These are phyloP conservation scores for Cheilosia vulpina DNA, from an alignment of 2,888 invertebrate species.

Conservation along the genomic window DNA sequence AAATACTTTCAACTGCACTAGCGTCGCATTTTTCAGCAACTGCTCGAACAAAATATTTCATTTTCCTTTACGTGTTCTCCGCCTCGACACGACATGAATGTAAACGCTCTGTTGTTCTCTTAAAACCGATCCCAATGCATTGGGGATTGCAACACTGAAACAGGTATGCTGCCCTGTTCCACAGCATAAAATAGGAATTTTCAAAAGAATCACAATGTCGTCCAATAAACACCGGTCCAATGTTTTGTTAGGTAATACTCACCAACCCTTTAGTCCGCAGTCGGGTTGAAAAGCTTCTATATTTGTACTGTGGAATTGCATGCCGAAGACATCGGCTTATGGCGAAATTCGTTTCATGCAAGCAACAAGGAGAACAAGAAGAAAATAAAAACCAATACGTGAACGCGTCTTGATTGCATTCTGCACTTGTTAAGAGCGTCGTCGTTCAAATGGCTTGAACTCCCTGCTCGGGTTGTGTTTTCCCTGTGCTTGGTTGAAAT, in stretches of 20 bases:
- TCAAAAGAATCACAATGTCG: constrained; percentile 23
- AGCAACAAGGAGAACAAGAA: not conserved
- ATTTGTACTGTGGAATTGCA: constrained; percentile 42
- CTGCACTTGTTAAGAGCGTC: constrained; percentile 54
- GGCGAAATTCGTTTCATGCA: constrained; percentile 11
- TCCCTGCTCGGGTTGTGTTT: constrained; percentile 16
- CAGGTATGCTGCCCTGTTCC: not conserved
- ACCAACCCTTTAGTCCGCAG: constrained; percentile 9
- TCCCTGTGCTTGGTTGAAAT: constrained; percentile 38
- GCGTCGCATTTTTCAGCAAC: not conserved
- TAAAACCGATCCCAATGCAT: constrained; percentile 7
- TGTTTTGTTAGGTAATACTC: constrained; percentile 6
- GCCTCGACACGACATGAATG: constrained; percentile 9
- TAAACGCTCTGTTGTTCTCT: not conserved
- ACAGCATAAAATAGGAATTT: constrained; percentile 15
- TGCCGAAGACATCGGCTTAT: constrained; percentile 32
- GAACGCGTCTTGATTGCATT: constrained; percentile 59
- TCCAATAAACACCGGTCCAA: constrained; percentile 41
- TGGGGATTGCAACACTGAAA: not conserved
- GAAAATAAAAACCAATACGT: constrained; percentile 11
- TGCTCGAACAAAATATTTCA: constrained; percentile 13
- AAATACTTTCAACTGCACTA: not conserved
- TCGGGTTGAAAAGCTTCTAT: constrained; percentile 39
- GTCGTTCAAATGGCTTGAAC: constrained; percentile 13
- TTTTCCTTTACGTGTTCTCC: constrained; percentile 34